Evolutionary conservation across 2,797 vertebrate species (phyloP).

Genomic region (Melanotaenia parkinsoni): DNA sequence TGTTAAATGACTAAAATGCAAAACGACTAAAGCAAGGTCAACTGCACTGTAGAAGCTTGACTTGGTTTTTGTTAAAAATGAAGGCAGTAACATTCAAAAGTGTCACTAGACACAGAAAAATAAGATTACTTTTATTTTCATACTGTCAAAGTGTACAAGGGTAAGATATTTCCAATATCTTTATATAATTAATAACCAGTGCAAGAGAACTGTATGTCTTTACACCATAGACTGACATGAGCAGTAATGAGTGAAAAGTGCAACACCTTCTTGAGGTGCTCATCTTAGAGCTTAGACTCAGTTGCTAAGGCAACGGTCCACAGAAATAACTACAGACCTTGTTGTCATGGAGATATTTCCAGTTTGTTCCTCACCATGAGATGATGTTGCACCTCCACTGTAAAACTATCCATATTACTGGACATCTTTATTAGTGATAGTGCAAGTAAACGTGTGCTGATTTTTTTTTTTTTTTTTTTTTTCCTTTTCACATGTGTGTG

Average conservation of each 20-base stretch:
- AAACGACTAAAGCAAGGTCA: background rate
- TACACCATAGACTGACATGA: background rate
- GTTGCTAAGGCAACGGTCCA: slow-evolving; percentile 68
- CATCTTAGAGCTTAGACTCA: slow-evolving; percentile 38
- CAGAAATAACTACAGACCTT: slow-evolving; percentile 47
- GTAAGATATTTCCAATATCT: background rate
- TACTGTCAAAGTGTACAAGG: background rate
- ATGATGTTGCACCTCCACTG: slow-evolving; percentile 32
- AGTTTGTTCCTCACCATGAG: slow-evolving; percentile 29
- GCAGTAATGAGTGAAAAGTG: slow-evolving; percentile 16
- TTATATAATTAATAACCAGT: background rate
- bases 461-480: background rate
- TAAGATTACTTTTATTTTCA: background rate
- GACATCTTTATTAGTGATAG: slow-evolving; percentile 1
- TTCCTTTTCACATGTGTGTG: background rate
- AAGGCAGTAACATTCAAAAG: background rate
- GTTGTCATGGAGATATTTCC: slow-evolving; percentile 65
- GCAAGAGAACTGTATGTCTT: background rate
- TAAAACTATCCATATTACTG: slow-evolving; percentile 9
- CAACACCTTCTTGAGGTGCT: slow-evolving; percentile 57
- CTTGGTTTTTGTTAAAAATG: background rate
- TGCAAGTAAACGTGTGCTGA: background rate
- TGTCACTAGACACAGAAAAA: background rate
- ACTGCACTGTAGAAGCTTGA: background rate
- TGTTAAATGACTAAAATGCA: background rate